Evolutionary conservation across 2,888 invertebrate genomes (phyloP).

Genomic region (Aspidiotus destructor): DNA sequence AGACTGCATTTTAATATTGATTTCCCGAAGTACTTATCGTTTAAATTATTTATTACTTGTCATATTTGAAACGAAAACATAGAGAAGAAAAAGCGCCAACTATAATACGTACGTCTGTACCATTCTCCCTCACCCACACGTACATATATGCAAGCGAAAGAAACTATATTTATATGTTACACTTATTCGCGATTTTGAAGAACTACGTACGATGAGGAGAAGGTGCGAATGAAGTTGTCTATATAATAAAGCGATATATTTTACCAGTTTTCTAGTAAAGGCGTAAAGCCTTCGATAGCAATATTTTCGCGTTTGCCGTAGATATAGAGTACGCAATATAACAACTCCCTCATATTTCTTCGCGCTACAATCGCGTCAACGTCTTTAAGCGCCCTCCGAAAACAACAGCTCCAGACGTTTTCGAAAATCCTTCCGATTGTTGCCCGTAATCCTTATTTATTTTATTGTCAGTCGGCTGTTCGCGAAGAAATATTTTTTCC

Average conservation of each 20-base stretch:
- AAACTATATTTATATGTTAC: constrained; percentile 13
- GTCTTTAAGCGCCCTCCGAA: constrained; percentile 25
- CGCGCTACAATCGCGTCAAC: constrained; percentile 26
- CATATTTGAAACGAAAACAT: constrained; percentile 15
- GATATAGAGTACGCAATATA: neutral
- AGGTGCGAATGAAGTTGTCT: constrained; percentile 32
- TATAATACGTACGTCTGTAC: too few relatives aligned
- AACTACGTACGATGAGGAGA: constrained; percentile 15
- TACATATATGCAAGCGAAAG: neutral
- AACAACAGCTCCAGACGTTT: constrained; percentile 33
- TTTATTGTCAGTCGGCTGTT: constrained; percentile 31
- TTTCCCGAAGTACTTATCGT: constrained; percentile 30
- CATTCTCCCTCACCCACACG: too few relatives aligned
- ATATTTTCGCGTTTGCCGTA: constrained; percentile 24
- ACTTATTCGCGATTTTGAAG: neutral
- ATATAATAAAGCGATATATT: constrained; percentile 32
- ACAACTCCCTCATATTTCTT: constrained; percentile 31
- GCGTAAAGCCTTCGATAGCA: constrained; percentile 28
- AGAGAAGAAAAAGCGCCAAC: neutral
- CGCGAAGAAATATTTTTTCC: constrained; percentile 30
- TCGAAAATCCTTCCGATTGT: constrained; percentile 33
- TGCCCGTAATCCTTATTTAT: constrained; percentile 32
- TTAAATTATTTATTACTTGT: constrained; percentile 32
- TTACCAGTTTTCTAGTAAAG: constrained; percentile 19
- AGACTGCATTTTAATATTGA: constrained; percentile 28